phyloP scores from a whole-genome alignment of 2,113 vertebrate species.

The Anolis carolinensis region DNA sequence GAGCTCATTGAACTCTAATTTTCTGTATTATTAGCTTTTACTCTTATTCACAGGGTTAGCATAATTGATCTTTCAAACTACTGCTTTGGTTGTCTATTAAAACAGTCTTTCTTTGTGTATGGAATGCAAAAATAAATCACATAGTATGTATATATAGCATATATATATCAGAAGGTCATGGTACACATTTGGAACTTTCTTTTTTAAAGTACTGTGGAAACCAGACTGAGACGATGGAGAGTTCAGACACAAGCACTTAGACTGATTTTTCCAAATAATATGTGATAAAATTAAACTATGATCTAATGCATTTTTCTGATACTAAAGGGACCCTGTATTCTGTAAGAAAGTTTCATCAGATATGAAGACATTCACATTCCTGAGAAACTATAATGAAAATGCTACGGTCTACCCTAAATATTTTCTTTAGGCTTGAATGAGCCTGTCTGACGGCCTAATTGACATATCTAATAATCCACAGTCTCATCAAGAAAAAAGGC shows the following conservation, averaged over 20 bases:
- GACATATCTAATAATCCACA: neutral
- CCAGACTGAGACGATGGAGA: conserved; percentile 58
- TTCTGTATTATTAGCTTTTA: conserved; percentile 62
- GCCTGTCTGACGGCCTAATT: neutral
- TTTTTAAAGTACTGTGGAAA: conserved; percentile 52
- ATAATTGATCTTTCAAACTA: conserved; percentile 66
- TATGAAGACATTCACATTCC: neutral
- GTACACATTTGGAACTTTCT: conserved; percentile 59
- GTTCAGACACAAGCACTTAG: conserved; percentile 70
- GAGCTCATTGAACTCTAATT: conserved; percentile 57
- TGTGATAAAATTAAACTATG: conserved; percentile 31
- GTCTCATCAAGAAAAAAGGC: neutral
- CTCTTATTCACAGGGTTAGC: conserved; percentile 55
- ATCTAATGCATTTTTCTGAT: neutral
- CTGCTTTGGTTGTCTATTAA: conserved; percentile 48
- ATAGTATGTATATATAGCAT: conserved; percentile 50
- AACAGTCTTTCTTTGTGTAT: conserved; percentile 72
- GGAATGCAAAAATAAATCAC: conserved; percentile 62
- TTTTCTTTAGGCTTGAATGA: neutral
- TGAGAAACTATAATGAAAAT: conserved; percentile 33
- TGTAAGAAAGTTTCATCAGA: conserved; percentile 20
- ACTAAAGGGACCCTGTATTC: neutral
- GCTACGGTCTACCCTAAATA: neutral
- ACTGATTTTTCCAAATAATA: conserved; percentile 67
- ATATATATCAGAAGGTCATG: conserved; percentile 59